phyloP scores from a whole-genome alignment of 1,140 invertebrate genomes.

The Drosophila bipectinata region DNA sequence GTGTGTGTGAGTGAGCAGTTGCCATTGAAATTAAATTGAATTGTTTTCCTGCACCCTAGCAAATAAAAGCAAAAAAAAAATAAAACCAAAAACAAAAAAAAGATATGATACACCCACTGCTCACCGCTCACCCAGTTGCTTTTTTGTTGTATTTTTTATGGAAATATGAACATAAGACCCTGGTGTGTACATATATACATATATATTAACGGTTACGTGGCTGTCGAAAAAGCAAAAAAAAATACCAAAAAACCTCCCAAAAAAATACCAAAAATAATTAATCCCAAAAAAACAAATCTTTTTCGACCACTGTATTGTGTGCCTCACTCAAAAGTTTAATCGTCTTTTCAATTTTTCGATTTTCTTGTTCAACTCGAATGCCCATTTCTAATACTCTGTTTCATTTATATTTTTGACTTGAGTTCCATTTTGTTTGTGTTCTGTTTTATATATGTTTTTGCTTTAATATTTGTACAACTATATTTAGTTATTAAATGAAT shows the following conservation, averaged over 20 bases:
- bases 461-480: slow-evolving; percentile 39
- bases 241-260: slow-evolving; percentile 7
- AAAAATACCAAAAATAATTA: slow-evolving; percentile 1
- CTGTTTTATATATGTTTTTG: slow-evolving; percentile 18
- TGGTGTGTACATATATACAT: slow-evolving; percentile 38
- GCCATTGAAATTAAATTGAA: slow-evolving; percentile 35
- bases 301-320: slow-evolving; percentile 51
- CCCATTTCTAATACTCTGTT: slow-evolving; percentile 17
- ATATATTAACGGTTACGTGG: slow-evolving; percentile 36
- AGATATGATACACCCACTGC: neutral
- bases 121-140: neutral
- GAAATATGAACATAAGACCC: slow-evolving; percentile 9
- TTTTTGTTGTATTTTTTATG: neutral
- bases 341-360: slow-evolving; percentile 40
- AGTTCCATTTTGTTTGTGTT: slow-evolving; percentile 2
- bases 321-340: slow-evolving; percentile 33
- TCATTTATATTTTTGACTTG: slow-evolving; percentile 1
- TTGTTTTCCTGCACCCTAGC: slow-evolving; percentile 30
- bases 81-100: neutral
- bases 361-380: slow-evolving; percentile 38
- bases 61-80: slow-evolving; percentile 7
- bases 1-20: slow-evolving; percentile 7
- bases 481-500: slow-evolving; percentile 50
- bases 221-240: slow-evolving; percentile 15
- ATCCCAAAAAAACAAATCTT: slow-evolving; percentile 9